Conservation (phyloP, 2,113 vertebrate species). For the Pelodiscus sinensis region DNA sequence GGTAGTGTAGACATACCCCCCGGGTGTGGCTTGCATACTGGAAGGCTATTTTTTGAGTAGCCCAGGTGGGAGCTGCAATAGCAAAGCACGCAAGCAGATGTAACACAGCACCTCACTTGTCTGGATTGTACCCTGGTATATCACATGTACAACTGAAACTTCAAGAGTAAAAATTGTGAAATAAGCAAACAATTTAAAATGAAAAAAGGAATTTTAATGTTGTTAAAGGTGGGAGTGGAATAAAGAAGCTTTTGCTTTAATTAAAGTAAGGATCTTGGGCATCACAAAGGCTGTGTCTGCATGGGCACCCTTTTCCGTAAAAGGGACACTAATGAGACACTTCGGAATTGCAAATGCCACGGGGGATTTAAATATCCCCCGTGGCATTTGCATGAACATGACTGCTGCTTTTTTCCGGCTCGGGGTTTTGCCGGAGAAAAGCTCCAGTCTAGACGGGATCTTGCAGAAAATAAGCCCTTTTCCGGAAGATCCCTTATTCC, state of each 20-base stretch:
- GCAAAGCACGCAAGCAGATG: background rate
- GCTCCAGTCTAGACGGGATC: too few relatives aligned
- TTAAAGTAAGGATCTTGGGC: constrained; percentile 22
- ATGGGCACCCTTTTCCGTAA: too few relatives aligned
- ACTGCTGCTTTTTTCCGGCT: too few relatives aligned
- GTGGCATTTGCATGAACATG: too few relatives aligned
- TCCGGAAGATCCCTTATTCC: too few relatives aligned
- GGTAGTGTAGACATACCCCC: too few relatives aligned
- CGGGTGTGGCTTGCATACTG: background rate
- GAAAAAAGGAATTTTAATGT: background rate
- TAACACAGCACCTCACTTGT: background rate
- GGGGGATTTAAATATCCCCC: too few relatives aligned
- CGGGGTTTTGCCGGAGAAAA: too few relatives aligned
- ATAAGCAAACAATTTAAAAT: background rate
- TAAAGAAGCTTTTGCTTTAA: constrained; percentile 29
- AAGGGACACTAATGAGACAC: too few relatives aligned
- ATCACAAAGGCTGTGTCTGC: too few relatives aligned
- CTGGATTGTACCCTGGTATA: background rate
- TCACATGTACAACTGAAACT: background rate
- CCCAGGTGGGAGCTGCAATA: background rate
- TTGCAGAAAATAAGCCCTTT: too few relatives aligned
- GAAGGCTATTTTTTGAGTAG: background rate
- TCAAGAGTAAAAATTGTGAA: background rate
- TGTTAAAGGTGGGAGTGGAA: constrained; percentile 8
- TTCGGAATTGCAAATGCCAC: too few relatives aligned